Percentiles rank a stretch among this genome's conserved stretches.
Evolutionary conservation across 37 sponge, comb jelly and placozoan genomes (phyloP).

Genomic region (Halisarca cf. caerulea): DNA sequence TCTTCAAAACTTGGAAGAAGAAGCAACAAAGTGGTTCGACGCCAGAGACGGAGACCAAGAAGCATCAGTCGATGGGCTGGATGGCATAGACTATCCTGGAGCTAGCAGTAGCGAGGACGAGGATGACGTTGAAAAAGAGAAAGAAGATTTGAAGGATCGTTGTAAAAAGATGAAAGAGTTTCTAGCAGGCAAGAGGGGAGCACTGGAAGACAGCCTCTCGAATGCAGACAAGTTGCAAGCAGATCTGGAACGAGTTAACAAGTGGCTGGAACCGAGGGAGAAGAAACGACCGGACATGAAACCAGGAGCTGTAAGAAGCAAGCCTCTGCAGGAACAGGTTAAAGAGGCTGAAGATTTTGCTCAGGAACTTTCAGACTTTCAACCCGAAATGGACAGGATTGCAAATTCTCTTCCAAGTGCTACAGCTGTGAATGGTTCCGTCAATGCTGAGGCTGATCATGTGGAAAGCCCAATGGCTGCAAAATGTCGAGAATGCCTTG

Average conservation of each 20-base stretch:
- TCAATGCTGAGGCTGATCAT: background rate
- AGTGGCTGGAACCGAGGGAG: constrained; percentile 39
- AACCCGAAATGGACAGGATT: background rate
- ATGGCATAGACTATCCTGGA: background rate
- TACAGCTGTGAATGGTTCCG: too few relatives aligned
- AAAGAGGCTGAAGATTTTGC: constrained; percentile 20
- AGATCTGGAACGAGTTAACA: constrained; percentile 25
- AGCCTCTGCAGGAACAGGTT: background rate
- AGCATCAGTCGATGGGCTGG: background rate
- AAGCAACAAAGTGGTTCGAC: background rate
- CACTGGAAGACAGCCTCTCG: constrained; percentile 27
- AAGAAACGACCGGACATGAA: constrained; percentile 22
- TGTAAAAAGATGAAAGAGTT: constrained; percentile 11
- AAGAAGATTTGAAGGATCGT: constrained; percentile 21
- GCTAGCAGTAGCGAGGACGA: constrained; percentile 10
- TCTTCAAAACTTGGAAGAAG: constrained; percentile 41
- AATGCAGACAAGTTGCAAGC: constrained; percentile 17
- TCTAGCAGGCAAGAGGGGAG: constrained; percentile 23
- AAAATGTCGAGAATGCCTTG: background rate
- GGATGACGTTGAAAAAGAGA: constrained; percentile 2
- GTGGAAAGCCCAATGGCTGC: background rate
- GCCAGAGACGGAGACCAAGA: background rate
- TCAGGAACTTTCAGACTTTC: background rate
- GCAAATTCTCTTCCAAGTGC: background rate
- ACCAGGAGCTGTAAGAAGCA: constrained; percentile 12